Evolutionary conservation across 2,797 vertebrate genomes (phyloP).

Genomic region (Anableps anableps): DNA sequence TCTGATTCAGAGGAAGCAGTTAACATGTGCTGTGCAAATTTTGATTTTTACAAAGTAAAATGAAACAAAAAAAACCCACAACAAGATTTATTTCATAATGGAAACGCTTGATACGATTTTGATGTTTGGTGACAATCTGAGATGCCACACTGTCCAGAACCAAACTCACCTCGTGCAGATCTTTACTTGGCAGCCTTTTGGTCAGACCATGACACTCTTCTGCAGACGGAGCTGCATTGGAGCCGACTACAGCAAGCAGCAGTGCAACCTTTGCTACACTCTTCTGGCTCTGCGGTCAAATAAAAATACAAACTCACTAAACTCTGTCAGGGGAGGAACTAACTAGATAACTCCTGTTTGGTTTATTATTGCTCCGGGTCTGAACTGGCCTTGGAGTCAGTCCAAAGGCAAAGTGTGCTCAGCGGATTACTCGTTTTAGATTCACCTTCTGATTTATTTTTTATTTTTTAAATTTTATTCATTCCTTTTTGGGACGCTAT

Average conservation of each 20-base stretch:
- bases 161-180: conserved; percentile 33
- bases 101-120: too few relatives aligned
- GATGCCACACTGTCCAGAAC: not conserved
- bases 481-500: too few relatives aligned
- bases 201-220: conserved; percentile 11
- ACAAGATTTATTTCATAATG: too few relatives aligned
- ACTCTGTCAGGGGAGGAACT: not conserved
- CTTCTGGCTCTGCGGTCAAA: conserved; percentile 21
- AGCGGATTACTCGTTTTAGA: not conserved
- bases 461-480: too few relatives aligned
- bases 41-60: too few relatives aligned
- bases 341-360: not conserved
- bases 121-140: too few relatives aligned
- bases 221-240: not conserved
- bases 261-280: not conserved
- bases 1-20: too few relatives aligned
- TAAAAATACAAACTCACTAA: not conserved
- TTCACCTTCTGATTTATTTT: not conserved
- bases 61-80: too few relatives aligned
- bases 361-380: not conserved
- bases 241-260: conserved; percentile 13
- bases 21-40: too few relatives aligned
- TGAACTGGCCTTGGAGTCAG: not conserved
- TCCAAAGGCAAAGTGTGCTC: conserved; percentile 8
- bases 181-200: not conserved